Evolutionary conservation across 1,140 invertebrate species (phyloP).

Genomic region (Galleria mellonella): DNA sequence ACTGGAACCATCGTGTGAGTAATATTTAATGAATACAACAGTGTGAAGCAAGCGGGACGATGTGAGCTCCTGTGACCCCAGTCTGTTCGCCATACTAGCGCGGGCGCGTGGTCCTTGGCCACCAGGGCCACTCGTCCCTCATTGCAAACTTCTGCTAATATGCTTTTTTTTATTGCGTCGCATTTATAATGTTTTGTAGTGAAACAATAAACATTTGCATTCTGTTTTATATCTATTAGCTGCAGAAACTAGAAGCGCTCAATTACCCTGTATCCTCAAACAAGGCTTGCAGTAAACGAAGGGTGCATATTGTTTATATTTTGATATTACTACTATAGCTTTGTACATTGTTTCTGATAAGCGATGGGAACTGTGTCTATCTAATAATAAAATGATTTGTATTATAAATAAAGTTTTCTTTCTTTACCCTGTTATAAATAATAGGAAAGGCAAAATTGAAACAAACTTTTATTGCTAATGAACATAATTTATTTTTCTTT

Average conservation of each 20-base stretch:
- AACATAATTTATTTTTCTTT: constrained; percentile 71
- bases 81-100: too few species aligned
- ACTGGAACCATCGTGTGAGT: constrained; percentile 70
- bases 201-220: constrained; percentile 70
- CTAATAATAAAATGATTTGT: constrained; percentile 76
- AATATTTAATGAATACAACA: constrained; percentile 33
- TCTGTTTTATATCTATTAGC: constrained; percentile 66
- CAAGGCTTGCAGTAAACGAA: constrained; percentile 74
- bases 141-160: constrained; percentile 52
- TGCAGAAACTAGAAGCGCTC: constrained; percentile 73
- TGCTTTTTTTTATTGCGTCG: constrained; percentile 56
- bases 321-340: constrained; percentile 76
- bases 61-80: constrained; percentile 6
- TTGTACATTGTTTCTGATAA: constrained; percentile 76
- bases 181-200: constrained; percentile 68
- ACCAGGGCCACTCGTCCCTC: constrained; percentile 16
- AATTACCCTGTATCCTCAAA: constrained; percentile 71
- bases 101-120: constrained; percentile 11
- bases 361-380: constrained; percentile 76
- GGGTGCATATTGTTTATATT: constrained; percentile 75
- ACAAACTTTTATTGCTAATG: constrained; percentile 45
- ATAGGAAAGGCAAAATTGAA: constrained; percentile 19
- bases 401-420: constrained; percentile 61
- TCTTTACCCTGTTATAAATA: constrained; percentile 7
- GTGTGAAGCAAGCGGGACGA: constrained; percentile 15